Base-by-base conservation (phyloP, 1,140 invertebrate genomes). In the Aphelenchoides avenae region DNA sequence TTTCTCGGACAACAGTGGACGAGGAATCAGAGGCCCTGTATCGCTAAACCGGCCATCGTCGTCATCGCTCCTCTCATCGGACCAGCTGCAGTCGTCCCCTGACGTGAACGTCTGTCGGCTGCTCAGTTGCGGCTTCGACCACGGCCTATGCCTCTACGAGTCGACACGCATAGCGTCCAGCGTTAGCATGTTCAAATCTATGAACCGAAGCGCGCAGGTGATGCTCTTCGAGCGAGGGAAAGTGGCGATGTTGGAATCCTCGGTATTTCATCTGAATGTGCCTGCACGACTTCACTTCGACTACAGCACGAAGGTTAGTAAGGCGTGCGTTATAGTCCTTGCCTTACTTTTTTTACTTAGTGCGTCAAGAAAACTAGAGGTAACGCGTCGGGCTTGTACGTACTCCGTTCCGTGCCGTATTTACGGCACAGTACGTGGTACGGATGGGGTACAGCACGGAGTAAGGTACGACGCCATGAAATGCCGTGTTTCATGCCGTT, bases 101-200 rank as follows among this genome's bases (percentile, higher is more conserved):
- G 66, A 68, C 46, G 37, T 61, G 20, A 70, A 70, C 54, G 68
- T 70, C 4, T 70, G 68, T 43, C 29, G 68, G 27, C 39, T 70
- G 5, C 41, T 70, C 22, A 29, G 51, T 1, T 70, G 68, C 46
- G 54, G 67, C 31, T 70, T 70, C 36, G 63, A 66, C 30, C 34
- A 44, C 11, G 52, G 51, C 3, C 65, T 68, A 15, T 70, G 68
- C 50, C 64, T 70, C 9, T 70, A 70, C 40, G 54, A 62, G 22
- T 57, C 46, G 6, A 29, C 60, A 15, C 48, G 59, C 53, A 52
- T 70, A 0, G 26, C 49, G n/a, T 48, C 56, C 22, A 58, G 54
- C 39, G n/a, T 57, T 20, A 52, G 20, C 26, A 66, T 63, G 46
- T 57, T 64, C 51, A 49, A 18, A 13, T 48, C 34, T 26, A 15